Evolutionary conservation across 1,140 invertebrate species (phyloP).

Genomic region (Radopholus similis): DNA sequence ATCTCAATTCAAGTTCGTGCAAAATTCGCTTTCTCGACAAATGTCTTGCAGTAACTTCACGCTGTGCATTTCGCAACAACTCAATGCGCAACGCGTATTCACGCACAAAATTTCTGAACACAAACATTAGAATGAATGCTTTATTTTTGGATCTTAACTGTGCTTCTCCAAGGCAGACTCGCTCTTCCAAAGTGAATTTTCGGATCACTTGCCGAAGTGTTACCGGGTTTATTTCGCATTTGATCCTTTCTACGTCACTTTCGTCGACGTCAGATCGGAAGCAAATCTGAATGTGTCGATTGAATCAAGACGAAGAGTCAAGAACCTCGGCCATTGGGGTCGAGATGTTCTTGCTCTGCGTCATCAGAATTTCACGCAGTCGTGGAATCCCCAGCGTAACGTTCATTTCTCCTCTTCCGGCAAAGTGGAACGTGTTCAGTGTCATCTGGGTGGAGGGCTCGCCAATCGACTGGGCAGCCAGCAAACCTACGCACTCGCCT

Average conservation of each 20-base stretch:
- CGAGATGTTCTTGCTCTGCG: slow-evolving; percentile 82
- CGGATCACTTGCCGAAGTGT: slow-evolving; percentile 48
- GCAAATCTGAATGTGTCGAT: slow-evolving; percentile 27
- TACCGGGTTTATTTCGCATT: slow-evolving; percentile 51
- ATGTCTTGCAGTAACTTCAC: slow-evolving; percentile 44
- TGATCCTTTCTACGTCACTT: slow-evolving; percentile 67
- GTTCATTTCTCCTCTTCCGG: slow-evolving; percentile 98
- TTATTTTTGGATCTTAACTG: neutral
- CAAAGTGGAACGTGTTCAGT: slow-evolving; percentile 98
- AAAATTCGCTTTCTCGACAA: slow-evolving; percentile 38
- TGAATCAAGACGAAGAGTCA: neutral
- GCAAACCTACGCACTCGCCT: slow-evolving; percentile 89
- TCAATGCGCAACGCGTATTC: slow-evolving; percentile 44
- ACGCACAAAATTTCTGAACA: slow-evolving; percentile 40
- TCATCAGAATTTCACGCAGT: slow-evolving; percentile 92
- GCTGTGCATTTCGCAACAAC: slow-evolving; percentile 33
- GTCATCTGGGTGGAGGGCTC: slow-evolving; percentile 99
- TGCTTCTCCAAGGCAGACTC: slow-evolving; percentile 13
- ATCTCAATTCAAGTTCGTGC: slow-evolving; percentile 26
- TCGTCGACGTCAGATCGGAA: slow-evolving; percentile 59
- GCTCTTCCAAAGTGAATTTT: slow-evolving; percentile 48
- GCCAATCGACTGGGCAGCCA: slow-evolving; percentile 90
- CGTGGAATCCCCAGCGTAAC: slow-evolving; percentile 84
- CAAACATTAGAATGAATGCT: neutral
- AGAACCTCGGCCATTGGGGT: slow-evolving; percentile 88